A percentile compares a stretch with the other conserved stretches of the same genome.
These are phyloP conservation scores for Paradisaea rubra DNA, from an alignment of 2,113 vertebrate species.

Conservation along the genomic window DNA sequence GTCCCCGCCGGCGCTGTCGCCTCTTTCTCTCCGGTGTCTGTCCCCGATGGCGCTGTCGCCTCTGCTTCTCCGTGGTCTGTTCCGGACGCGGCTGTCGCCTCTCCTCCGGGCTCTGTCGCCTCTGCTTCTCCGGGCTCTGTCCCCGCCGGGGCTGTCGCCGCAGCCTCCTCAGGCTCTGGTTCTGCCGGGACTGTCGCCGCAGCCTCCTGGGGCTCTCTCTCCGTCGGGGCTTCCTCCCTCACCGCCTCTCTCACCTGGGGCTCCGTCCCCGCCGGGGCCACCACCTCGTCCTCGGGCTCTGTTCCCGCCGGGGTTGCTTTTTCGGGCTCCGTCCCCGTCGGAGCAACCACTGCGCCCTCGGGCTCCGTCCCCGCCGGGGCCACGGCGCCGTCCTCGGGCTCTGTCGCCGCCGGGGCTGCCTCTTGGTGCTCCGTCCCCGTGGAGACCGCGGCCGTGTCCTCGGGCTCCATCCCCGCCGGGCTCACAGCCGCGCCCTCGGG, in stretches of 20 bases:
- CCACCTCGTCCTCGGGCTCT: too few species aligned
- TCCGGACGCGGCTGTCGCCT: neutral
- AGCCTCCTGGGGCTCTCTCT: neutral
- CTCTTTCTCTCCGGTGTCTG: neutral
- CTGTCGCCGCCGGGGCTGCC: neutral
- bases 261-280: neutral
- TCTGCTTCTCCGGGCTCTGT: neutral
- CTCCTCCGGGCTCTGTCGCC: neutral
- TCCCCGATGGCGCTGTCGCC: neutral
- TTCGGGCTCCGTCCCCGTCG: neutral
- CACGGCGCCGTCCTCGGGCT: neutral
- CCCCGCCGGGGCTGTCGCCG: accelerated
- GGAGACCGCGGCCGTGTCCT: neutral
- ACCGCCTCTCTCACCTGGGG: neutral
- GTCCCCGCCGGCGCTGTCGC: accelerated
- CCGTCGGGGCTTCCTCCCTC: neutral
- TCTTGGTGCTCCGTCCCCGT: neutral
- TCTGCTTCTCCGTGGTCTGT: too few species aligned
- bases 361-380: neutral
- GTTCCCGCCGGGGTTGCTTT: too few species aligned
- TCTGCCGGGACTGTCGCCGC: neutral
- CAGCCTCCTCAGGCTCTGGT: neutral
- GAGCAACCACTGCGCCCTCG: neutral
- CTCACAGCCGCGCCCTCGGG: neutral
- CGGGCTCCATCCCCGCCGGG: accelerated